Conservation (phyloP, 1,140 invertebrate species). For the Bombus confusus region DNA sequence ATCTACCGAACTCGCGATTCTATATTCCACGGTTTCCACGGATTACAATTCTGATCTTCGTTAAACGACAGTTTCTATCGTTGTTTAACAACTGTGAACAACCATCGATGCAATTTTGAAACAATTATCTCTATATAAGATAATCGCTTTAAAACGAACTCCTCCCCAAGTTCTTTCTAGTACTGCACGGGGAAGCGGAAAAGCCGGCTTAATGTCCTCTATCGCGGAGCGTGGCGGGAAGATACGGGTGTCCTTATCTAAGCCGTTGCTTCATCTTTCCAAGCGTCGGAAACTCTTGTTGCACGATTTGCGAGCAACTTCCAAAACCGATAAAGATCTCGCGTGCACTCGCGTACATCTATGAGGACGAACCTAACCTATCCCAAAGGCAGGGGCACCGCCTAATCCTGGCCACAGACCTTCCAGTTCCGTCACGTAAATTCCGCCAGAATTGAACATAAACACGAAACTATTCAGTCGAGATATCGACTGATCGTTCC, state of each 20-base stretch:
- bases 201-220: not conserved
- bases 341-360: slow-evolving; percentile 38
- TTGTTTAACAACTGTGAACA: not conserved
- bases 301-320: slow-evolving; percentile 20
- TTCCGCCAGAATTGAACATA: not conserved
- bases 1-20: too few species aligned
- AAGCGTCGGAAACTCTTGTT: not conserved
- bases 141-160: not conserved
- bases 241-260: not conserved
- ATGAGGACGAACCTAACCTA: slow-evolving; percentile 50
- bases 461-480: slow-evolving; percentile 20
- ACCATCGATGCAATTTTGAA: not conserved
- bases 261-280: not conserved
- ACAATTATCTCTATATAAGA: not conserved
- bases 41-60: not conserved
- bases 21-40: not conserved
- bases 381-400: slow-evolving; percentile 52
- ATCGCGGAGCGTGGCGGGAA: too few species aligned
- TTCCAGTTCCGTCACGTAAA: slow-evolving; percentile 5
- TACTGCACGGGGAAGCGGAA: not conserved
- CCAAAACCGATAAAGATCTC: slow-evolving; percentile 51
- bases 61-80: not conserved
- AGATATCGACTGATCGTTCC: too few species aligned
- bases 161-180: not conserved
- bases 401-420: slow-evolving; percentile 44